These are phyloP conservation scores for Coleophora flavipennella DNA, from an alignment of 2,888 invertebrate species.

Conservation along the genomic window DNA sequence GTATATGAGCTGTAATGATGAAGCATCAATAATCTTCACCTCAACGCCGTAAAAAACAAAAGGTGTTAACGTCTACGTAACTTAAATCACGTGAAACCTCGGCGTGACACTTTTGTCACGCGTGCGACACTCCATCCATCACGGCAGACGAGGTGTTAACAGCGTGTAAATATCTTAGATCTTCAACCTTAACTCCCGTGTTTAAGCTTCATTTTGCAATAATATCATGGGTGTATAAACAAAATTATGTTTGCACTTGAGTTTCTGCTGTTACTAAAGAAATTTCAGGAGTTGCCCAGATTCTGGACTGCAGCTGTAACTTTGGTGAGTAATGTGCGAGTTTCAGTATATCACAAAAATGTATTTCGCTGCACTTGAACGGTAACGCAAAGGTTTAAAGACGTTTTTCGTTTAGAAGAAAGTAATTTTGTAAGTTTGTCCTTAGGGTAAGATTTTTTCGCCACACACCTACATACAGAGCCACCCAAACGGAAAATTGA, in stretches of 20 bases:
- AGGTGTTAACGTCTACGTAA: constrained; percentile 41
- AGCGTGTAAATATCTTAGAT: constrained; percentile 6
- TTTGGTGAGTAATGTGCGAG: constrained; percentile 4
- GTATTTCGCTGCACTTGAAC: constrained; percentile 10
- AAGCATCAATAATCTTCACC: too few species aligned
- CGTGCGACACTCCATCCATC: constrained; percentile 59
- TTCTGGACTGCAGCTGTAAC: not conserved
- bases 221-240: too few species aligned
- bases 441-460: constrained; percentile 33
- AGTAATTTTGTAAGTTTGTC: too few species aligned
- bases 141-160: constrained; percentile 42
- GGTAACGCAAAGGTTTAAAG: constrained; percentile 8
- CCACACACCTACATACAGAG: constrained; percentile 40
- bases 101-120: constrained; percentile 56
- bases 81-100: constrained; percentile 47
- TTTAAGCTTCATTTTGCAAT: too few species aligned
- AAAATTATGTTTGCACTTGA: constrained; percentile 4
- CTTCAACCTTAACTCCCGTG: constrained; percentile 9
- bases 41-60: constrained; percentile 25
- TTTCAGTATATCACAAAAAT: constrained; percentile 20
- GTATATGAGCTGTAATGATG: too few species aligned
- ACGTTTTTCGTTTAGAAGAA: constrained; percentile 15
- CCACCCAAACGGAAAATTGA: constrained; percentile 63
- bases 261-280: not conserved
- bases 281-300: not conserved